Percentiles rank a stretch among this genome's conserved stretches.
phyloP scores from a whole-genome alignment of 2,797 vertebrate species.

The Pempheris klunzingeri region DNA sequence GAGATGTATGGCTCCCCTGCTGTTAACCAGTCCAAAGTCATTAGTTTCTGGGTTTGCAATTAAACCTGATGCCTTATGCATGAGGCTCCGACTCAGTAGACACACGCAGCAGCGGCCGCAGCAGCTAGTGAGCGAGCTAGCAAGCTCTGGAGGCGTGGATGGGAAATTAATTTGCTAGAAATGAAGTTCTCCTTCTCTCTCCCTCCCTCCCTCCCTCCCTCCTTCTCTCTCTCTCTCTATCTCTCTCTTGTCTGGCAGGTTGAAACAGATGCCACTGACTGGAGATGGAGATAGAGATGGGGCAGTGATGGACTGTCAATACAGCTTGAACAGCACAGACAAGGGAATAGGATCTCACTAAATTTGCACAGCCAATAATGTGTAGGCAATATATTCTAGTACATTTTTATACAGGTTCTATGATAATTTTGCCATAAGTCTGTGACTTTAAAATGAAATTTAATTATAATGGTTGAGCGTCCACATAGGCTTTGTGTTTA shows the following conservation, averaged over 20 bases:
- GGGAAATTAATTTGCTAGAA: conserved; percentile 88
- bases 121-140: conserved; percentile 76
- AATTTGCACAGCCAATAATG: conserved; percentile 11
- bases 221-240: conserved; percentile 24
- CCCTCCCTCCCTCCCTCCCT: conserved; percentile 33
- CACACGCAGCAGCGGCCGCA: conserved; percentile 76
- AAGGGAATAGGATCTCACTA: conserved; percentile 33
- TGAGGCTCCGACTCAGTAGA: conserved; percentile 86
- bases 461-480: neutral
- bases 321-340: conserved; percentile 42
- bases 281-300: conserved; percentile 70
- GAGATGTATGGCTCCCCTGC: conserved; percentile 91
- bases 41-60: conserved; percentile 93
- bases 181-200: conserved; percentile 79
- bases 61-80: conserved; percentile 92
- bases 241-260: conserved; percentile 74
- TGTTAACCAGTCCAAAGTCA: conserved; percentile 92
- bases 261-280: conserved; percentile 83
- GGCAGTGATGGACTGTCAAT: conserved; percentile 36
- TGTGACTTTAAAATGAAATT: neutral
- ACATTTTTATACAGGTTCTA: neutral
- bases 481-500: neutral
- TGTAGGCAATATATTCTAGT: neutral
- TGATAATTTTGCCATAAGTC: neutral
- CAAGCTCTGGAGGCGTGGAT: conserved; percentile 85